Evolutionary conservation across 2,797 vertebrate species (phyloP), one percentile per base, ranked within the genome.

Genomic region (Sciurus vulgaris): DNA sequence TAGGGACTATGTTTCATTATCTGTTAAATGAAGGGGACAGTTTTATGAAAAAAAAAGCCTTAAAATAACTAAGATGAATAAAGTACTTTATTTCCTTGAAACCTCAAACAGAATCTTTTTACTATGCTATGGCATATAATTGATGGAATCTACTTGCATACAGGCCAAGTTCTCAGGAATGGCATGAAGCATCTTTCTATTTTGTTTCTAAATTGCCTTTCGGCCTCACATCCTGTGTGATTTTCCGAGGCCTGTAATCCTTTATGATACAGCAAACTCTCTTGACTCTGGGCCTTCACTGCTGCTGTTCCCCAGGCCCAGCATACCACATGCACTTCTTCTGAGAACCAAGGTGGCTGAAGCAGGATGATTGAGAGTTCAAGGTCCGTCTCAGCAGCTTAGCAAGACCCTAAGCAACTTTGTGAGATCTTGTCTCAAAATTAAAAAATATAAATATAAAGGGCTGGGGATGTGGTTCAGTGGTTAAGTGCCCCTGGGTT

Each of bases 91-190:
- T 38, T 92, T 87, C 20, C 44, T 26, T n/a, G 47, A 90, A 77
- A 74, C 13, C 26, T 70, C 33, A 26, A n/a, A 33, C 28, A 20
- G 8, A 51, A 4, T 73, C 41, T 70, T 73, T 94, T 83, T 69
- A 38, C 38, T 38, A 38, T 4, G 35, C 18, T 18, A 1, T 51
- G 35, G 11, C 13, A 3, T 3, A 0, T 61, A 35, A 89, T 89
- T 73, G 47, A 81, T 35, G 70, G 38, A 73, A 35, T 94, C 51
- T 95, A 35, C 90, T 69, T 96, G 56, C 33, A 54, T 13, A 14
- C 77, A 90, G 54, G 17, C 4, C 65, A 59, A 6, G 10, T 89
- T 85, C 67, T 63, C 28, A 33, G 28, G 22, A 47, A 49, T 33
- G n/a, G 15, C 47, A 49, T 77, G 61, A 79, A 73, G 17, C 15